phyloP scores from a whole-genome alignment of 2,888 invertebrate species.

The Hydropsyche betteni region DNA sequence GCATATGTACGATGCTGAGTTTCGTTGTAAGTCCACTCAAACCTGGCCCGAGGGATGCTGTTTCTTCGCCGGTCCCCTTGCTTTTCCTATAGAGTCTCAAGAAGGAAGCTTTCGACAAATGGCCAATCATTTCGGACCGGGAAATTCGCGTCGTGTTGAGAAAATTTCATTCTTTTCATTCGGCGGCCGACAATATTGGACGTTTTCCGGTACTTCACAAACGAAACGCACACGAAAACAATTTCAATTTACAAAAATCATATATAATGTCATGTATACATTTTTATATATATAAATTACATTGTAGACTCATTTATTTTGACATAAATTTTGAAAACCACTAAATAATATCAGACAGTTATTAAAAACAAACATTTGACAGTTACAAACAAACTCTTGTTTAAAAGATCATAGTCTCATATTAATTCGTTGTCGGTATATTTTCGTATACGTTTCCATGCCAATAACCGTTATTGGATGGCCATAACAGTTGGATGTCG shows the following conservation, averaged over 20 bases:
- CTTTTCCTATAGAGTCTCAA: neutral
- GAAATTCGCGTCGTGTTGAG: slow-evolving; percentile 36
- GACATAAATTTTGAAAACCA: no score
- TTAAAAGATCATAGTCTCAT: no score
- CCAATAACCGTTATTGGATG: slow-evolving; percentile 30
- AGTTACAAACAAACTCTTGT: no score
- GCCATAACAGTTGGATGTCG: slow-evolving; percentile 8
- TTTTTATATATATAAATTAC: no score
- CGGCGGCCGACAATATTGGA: slow-evolving; percentile 43
- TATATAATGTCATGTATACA: no score
- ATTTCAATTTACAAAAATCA: no score
- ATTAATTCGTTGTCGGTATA: no score
- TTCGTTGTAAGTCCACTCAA: slow-evolving; percentile 13
- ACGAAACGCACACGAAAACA: no score
- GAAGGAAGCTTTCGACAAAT: slow-evolving; percentile 36
- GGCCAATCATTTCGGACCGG: slow-evolving; percentile 41
- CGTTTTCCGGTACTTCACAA: slow-evolving; percentile 32
- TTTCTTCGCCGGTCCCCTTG: neutral
- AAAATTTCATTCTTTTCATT: slow-evolving; percentile 30
- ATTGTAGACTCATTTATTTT: no score
- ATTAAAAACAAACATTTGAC: no score
- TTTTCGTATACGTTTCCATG: slow-evolving; percentile 35
- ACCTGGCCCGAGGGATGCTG: slow-evolving; percentile 19
- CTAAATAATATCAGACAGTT: no score
- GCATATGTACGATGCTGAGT: neutral